Conservation (phyloP, 2,797 vertebrate genomes). For the Acanthurus leucopareius region DNA sequence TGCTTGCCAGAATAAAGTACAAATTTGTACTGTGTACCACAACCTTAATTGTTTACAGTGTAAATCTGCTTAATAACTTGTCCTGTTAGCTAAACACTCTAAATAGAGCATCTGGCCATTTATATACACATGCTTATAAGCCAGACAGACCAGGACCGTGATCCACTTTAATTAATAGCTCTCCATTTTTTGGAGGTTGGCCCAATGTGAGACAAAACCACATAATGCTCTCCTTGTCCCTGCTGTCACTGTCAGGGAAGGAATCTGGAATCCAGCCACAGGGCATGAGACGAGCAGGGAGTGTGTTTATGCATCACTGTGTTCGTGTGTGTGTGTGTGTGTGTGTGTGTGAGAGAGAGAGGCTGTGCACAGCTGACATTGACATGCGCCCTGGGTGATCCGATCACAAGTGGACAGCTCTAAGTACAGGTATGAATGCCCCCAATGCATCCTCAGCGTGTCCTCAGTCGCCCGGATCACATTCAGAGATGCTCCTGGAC, state of each 20-base stretch:
- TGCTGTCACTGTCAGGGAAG: slow-evolving; percentile 41
- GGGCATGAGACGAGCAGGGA: slow-evolving; percentile 23
- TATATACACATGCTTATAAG: slow-evolving; percentile 29
- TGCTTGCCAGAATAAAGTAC: not conserved
- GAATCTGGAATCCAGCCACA: slow-evolving; percentile 56
- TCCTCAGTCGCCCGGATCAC: too few relatives aligned
- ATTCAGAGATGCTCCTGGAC: too few relatives aligned
- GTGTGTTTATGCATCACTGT: not conserved
- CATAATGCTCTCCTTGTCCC: slow-evolving; percentile 45
- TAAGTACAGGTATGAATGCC: too few relatives aligned
- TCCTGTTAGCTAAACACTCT: slow-evolving; percentile 24
- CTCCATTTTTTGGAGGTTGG: slow-evolving; percentile 55
- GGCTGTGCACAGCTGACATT: not conserved
- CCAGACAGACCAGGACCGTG: slow-evolving; percentile 23
- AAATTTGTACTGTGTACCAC: not conserved
- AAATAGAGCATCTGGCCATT: slow-evolving; percentile 34
- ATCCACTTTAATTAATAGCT: slow-evolving; percentile 68
- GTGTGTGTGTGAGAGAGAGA: slow-evolving; percentile 7
- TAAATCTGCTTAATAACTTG: slow-evolving; percentile 23
- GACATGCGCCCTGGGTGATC: too few relatives aligned
- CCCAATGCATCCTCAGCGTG: too few relatives aligned
- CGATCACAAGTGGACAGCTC: too few relatives aligned
- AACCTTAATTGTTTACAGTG: slow-evolving; percentile 10
- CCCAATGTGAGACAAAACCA: slow-evolving; percentile 59
- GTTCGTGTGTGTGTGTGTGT: not conserved